Percentiles rank a stretch among this genome's conserved stretches.
Evolutionary conservation across 2,113 vertebrate species (phyloP).

Genomic region (Cervus canadensis): DNA sequence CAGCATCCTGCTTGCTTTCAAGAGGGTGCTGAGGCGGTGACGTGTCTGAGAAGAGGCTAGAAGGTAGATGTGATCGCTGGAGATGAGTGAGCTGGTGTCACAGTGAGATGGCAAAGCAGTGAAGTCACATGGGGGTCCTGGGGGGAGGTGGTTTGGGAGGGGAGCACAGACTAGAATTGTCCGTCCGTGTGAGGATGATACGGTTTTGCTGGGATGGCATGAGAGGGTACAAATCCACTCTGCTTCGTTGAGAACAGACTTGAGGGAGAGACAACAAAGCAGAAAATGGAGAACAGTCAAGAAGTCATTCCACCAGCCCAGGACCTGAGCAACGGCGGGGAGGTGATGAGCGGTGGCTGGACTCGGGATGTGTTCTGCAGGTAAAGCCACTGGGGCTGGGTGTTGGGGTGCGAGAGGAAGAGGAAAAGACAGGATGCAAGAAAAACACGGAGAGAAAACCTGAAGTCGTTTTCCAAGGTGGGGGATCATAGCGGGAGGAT

Average conservation of each 20-base stretch:
- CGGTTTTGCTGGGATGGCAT: not conserved
- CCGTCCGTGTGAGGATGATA: fast-evolving
- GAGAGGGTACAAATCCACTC: not conserved
- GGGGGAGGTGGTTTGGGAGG: fast-evolving
- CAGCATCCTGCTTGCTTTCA: not conserved
- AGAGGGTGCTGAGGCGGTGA: not conserved
- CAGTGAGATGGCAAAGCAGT: not conserved
- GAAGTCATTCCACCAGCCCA: not conserved
- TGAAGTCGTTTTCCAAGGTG: not conserved
- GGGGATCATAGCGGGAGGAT: not conserved
- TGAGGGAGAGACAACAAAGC: no score
- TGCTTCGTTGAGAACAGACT: not conserved
- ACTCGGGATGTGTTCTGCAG: not conserved
- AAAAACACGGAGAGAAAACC: fast-evolving
- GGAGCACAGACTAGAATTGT: fast-evolving
- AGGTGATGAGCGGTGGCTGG: not conserved
- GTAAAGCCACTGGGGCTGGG: not conserved
- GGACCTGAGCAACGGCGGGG: fast-evolving
- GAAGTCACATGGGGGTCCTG: not conserved
- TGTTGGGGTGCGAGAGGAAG: not conserved
- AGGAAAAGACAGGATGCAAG: not conserved
- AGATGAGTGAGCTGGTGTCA: not conserved
- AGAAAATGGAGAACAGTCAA: not conserved
- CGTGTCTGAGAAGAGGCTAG: not conserved
- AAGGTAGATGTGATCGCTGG: not conserved